A percentile compares a stretch with the other conserved stretches of the same genome.
Conservation (phyloP, 2,888 invertebrate genomes). For the Cheilosia pagana region DNA sequence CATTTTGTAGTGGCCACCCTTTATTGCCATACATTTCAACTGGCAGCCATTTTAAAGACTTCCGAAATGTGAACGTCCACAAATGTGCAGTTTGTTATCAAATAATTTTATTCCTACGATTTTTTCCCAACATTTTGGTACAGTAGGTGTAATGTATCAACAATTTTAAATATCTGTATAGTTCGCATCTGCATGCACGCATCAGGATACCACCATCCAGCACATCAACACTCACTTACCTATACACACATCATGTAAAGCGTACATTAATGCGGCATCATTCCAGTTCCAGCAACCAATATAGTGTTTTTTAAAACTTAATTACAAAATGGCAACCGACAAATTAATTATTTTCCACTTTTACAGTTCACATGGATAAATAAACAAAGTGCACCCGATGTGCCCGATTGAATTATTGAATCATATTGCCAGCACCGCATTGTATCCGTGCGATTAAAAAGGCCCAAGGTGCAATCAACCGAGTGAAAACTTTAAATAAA, state of each 20-base stretch:
- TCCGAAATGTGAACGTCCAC: no score
- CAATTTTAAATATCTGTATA: no score
- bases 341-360: conserved; percentile 60
- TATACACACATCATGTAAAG: conserved; percentile 3
- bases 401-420: conserved; percentile 67
- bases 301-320: conserved; percentile 48
- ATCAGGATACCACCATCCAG: neutral
- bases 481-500: conserved; percentile 59
- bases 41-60: no score
- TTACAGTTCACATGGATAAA: conserved; percentile 57
- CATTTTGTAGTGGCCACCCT: no score
- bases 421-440: conserved; percentile 11
- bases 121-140: no score
- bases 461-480: conserved; percentile 36
- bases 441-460: conserved; percentile 33
- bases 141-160: no score
- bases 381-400: conserved; percentile 53
- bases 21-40: no score
- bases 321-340: conserved; percentile 51
- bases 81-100: no score
- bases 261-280: conserved; percentile 29
- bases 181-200: no score
- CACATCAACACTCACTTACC: neutral
- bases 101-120: no score
- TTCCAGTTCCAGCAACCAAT: conserved; percentile 18